A percentile compares a stretch with the other conserved stretches of the same genome.
These are phyloP conservation scores for roundworm (Caenorhabditis elegans) DNA, from an alignment of 1,140 invertebrate species.

Conservation along the genomic window WBcel235 BX284603.4:5912501-5913000, in stretches of 20 bases:
- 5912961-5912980: slow-evolving; percentile 63
- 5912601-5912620: slow-evolving; percentile 57
- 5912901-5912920: slow-evolving; percentile 56
- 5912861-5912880: slow-evolving; percentile 60
- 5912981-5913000: slow-evolving; percentile 65
- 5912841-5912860: slow-evolving; percentile 15
- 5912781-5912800: slow-evolving; percentile 36
- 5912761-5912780: slow-evolving; percentile 58
- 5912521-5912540: slow-evolving; percentile 54
- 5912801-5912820: slow-evolving; percentile 41
- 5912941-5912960: slow-evolving; percentile 63
- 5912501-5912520: slow-evolving; percentile 61
- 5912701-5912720: slow-evolving; percentile 57
- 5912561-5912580: slow-evolving; percentile 57
- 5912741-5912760: slow-evolving; percentile 52
- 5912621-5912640: slow-evolving; percentile 59
- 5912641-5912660: slow-evolving; percentile 63
- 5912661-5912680: slow-evolving; percentile 53
- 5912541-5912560: slow-evolving; percentile 42
- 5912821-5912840: slow-evolving; percentile 7
- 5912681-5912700: slow-evolving; percentile 35
- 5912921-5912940: slow-evolving; percentile 62
- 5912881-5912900: slow-evolving; percentile 66
- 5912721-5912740: slow-evolving; percentile 51
- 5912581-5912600: slow-evolving; percentile 52